Evolutionary conservation across 2,797 vertebrate species (phyloP).

Genomic region (Loriculus beryllinus): DNA sequence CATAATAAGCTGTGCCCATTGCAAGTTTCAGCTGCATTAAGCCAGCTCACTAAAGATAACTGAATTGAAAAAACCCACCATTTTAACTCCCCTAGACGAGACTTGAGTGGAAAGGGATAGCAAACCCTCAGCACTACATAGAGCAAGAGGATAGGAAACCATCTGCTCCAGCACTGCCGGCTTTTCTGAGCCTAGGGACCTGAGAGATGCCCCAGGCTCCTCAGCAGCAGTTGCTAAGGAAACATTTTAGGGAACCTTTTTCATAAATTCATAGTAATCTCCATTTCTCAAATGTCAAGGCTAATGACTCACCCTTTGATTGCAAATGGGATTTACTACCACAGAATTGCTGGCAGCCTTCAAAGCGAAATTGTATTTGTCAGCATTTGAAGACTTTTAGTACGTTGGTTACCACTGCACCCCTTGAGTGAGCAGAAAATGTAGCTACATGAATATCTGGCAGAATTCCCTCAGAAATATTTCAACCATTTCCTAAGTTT

Average conservation of each 20-base stretch:
- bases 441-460: conserved; percentile 64
- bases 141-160: conserved; percentile 13
- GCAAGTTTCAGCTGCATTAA: not conserved
- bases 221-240: conserved; percentile 73
- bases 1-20: not conserved
- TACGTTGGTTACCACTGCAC: conserved; percentile 47
- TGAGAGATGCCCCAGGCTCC: conserved; percentile 58
- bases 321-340: conserved; percentile 75
- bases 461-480: conserved; percentile 52
- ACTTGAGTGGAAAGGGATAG: not conserved
- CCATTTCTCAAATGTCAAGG: conserved; percentile 72
- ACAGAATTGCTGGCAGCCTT: conserved; percentile 75
- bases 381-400: conserved; percentile 74
- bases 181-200: conserved; percentile 59
- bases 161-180: not conserved
- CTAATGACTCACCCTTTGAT: conserved; percentile 74
- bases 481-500: conserved; percentile 45
- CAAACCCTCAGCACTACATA: not conserved
- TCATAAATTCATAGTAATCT: conserved; percentile 73
- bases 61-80: not conserved
- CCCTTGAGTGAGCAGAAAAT: conserved; percentile 65
- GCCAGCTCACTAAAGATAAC: not conserved
- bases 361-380: conserved; percentile 75
- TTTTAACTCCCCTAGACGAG: not conserved
- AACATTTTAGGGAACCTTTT: conserved; percentile 74